Evolutionary conservation across 2,797 vertebrate genomes (phyloP), one percentile per base, ranked within the genome.

Genomic region (Sebastiscus tertius): DNA sequence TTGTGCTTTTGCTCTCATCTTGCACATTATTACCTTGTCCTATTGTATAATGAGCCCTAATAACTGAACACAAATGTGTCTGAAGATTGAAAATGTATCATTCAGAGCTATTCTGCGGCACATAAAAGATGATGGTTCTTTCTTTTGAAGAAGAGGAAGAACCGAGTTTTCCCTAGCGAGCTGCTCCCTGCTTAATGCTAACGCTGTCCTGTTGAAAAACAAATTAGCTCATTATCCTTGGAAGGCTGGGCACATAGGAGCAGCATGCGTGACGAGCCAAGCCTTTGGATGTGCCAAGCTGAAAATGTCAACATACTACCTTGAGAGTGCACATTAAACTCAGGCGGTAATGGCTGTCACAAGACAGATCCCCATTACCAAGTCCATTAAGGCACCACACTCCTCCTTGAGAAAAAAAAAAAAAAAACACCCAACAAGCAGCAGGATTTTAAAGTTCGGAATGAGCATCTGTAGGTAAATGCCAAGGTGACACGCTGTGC

Each of bases 281-380:
- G 86, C 80, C 85, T 90, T 87, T 82, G 84, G 79, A 92, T 87
- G 88, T 92, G 92, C 91, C 94, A 93, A 93, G 87, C 91, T 93
- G 85, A 89, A 94, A 95, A 95, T 93, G 93, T 93, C 92, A 93
- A 93, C 93, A 94, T 89, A 88, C 89, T 94, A 94, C 94, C 93
- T 92, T 92, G 88, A 93, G 90, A 94, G 89, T 90, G 93, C 91
- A 91, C 93, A 95, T 95, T 94, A 94, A 93, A 90, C 84, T 88
- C 82, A 58, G 87, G 77, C 84, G n/a, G 88, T 96, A 95, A 95
- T 95, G 90, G 93, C 88, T 87, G 89, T 90, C 92, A 93, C 81
- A 90, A 93, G 89, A 93, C 88, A 87, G 87, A 93, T 87, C 67
- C 84, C 91, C 88, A 94, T 94, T 94, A 95, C 88, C 88, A 92